Evolutionary conservation across 2,797 vertebrate genomes (phyloP).

Genomic region (Lacerta bilineata): DNA sequence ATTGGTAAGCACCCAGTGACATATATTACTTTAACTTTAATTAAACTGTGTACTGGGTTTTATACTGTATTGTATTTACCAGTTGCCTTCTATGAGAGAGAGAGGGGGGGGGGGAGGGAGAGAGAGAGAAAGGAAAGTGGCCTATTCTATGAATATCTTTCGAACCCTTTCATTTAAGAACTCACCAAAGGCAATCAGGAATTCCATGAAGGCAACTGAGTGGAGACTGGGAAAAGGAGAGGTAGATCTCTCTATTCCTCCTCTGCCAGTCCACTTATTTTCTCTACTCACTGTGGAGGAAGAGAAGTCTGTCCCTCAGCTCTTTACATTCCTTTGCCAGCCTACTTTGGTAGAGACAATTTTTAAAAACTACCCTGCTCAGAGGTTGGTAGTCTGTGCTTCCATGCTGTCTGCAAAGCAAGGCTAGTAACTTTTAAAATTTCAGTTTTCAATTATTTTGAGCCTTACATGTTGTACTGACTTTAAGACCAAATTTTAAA

Average conservation of each 20-base stretch:
- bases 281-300: background rate
- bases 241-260: background rate
- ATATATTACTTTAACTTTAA: constrained; percentile 70
- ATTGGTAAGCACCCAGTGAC: constrained; percentile 60
- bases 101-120: too few species aligned
- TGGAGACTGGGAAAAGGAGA: background rate
- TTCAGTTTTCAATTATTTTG: background rate
- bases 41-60: constrained; percentile 71
- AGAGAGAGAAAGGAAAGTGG: constrained; percentile 47
- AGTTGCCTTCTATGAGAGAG: constrained; percentile 56
- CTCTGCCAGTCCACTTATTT: background rate
- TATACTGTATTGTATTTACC: constrained; percentile 67
- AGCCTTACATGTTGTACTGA: background rate
- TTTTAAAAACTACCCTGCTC: background rate
- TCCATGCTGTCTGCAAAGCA: too few species aligned
- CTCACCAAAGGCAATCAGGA: background rate
- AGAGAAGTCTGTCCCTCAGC: background rate
- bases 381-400: background rate
- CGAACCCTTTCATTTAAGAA: constrained; percentile 21
- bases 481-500: background rate
- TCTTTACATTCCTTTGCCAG: background rate
- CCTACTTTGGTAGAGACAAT: background rate
- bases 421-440: too few species aligned
- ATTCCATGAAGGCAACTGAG: background rate
- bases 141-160: constrained; percentile 53